These are phyloP conservation scores for Mugil cephalus DNA, from an alignment of 2,113 vertebrate species.

Conservation along the genomic window DNA sequence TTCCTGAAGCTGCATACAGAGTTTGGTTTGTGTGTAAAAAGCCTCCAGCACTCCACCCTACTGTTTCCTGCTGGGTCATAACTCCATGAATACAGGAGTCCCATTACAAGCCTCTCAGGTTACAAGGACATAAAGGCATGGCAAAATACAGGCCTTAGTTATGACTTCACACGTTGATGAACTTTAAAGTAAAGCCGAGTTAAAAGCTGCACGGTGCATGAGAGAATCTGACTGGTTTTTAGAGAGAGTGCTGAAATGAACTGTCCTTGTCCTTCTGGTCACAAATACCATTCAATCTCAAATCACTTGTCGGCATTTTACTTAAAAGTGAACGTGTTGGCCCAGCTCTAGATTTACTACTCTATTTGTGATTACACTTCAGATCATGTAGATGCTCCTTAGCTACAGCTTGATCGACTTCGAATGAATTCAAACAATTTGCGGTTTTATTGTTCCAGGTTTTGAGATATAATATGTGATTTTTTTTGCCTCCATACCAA, in stretches of 20 bases:
- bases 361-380: not conserved
- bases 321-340: not conserved
- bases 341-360: not conserved
- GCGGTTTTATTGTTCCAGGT: no score
- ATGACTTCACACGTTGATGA: not conserved
- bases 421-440: no score
- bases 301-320: not conserved
- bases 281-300: not conserved
- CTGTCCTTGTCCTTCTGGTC: not conserved
- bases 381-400: no score
- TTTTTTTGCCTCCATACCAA: no score
- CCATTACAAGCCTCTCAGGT: constrained; percentile 23
- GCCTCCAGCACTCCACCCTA: not conserved
- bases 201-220: not conserved
- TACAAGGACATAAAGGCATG: not conserved
- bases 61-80: constrained; percentile 4
- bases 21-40: not conserved
- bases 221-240: no score
- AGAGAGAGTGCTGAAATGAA: not conserved
- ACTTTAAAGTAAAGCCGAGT: not conserved
- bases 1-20: not conserved
- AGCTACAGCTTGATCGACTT: no score
- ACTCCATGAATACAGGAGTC: constrained; percentile 15
- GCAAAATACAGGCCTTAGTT: constrained; percentile 6
- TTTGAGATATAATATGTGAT: no score